A percentile compares a stretch with the other conserved stretches of the same genome.
Conservation (phyloP, 2,113 vertebrate species). For the Nothobranchius kuhntae region DNA sequence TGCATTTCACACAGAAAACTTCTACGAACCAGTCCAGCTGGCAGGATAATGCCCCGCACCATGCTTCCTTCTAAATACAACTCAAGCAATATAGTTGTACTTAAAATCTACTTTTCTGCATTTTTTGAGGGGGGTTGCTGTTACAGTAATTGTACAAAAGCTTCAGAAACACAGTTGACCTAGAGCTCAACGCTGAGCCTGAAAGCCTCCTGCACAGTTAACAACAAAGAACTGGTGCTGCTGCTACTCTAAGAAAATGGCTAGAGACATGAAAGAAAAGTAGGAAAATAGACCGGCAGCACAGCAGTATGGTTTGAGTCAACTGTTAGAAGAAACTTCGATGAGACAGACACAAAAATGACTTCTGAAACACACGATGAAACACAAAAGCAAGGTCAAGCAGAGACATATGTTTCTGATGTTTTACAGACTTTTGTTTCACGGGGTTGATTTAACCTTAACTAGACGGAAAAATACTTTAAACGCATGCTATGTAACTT, state of each 20-base stretch:
- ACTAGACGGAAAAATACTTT: background rate
- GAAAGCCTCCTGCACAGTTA: constrained; percentile 1
- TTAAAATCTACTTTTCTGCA: constrained; percentile 6
- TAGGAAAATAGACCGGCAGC: background rate
- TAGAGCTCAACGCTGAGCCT: background rate
- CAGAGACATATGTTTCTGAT: background rate
- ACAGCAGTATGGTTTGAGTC: background rate
- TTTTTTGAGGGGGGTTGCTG: background rate
- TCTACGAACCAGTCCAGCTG: background rate
- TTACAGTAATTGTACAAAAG: background rate
- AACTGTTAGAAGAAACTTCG: background rate
- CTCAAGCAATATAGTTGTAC: background rate
- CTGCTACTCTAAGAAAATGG: constrained; percentile 6
- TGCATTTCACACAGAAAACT: background rate
- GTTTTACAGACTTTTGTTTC: background rate
- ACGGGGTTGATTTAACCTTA: background rate
- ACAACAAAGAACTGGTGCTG: background rate
- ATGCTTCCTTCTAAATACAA: background rate
- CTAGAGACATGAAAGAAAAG: background rate
- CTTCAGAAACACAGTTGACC: background rate
- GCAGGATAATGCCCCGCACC: background rate
- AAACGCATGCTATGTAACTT: background rate
- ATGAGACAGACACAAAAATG: background rate
- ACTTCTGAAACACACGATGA: background rate
- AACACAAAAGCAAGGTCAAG: background rate